Evolutionary conservation across 2,888 invertebrate species (phyloP), one percentile per base, ranked within the genome.

Genomic region (Cryptus armator): DNA sequence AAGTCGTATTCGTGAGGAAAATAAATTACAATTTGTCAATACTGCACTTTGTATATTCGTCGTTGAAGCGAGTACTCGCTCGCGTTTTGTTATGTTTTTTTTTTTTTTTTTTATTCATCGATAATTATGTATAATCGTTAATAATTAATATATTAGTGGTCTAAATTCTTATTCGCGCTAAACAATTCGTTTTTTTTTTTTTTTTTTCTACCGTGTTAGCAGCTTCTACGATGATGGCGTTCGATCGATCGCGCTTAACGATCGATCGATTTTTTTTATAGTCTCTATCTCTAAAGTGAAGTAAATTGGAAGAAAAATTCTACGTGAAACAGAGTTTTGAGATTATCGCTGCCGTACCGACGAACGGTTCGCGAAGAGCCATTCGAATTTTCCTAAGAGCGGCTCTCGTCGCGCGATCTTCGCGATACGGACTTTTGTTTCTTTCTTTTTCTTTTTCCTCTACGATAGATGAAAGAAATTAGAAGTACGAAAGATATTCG

Each of bases 21-120:
- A 93, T 93, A 93, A 93, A 93, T 93, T 92, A 92, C 91, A 92
- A 90, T 92, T 92, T 91, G 87, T 92, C 91, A 93, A 92, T 93
- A 93, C 93, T 92, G 92, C 90, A 89, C 87, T 92, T 91, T 91
- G 90, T 92, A 90, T 92, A 89, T 56, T 91, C 88, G 87, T 90
- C 86, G 85, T 86, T 86, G 87, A 87, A 89, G 89, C 90, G 91
- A 90, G 91, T 88, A 83, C 88, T 90, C 83, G 88, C 90, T 90
- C 90, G 90, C 90, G 59, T 78, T 68, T 74, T 64, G 64, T 78
- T 53, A 74, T 62, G 78, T 67, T 29, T 46, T 12, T n/a, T 24
- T 68, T 19, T 19, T 19, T 12, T 64, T 53, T 68, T n/a, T 71
- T 81, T 53, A 81, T 66, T 56, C 37, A 37, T 37, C 37, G 37